A percentile compares a stretch with the other conserved stretches of the same genome.
These are phyloP conservation scores for Darevskia nairensis DNA, from an alignment of 2,797 vertebrate genomes.

Conservation along the genomic window DNA sequence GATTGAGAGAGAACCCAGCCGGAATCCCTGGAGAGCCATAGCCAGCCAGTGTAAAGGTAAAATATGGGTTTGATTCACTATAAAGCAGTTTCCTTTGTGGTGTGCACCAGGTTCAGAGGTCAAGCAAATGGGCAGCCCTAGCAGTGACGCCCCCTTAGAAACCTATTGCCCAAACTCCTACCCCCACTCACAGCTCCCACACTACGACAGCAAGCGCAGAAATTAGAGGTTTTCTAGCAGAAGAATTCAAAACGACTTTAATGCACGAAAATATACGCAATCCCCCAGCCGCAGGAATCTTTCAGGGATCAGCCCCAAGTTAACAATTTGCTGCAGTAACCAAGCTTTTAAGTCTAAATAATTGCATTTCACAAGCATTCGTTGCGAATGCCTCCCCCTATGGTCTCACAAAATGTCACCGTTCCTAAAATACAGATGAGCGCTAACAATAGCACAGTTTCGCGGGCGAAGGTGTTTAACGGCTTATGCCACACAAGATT, in stretches of 20 bases:
- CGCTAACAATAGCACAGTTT: constrained; percentile 21
- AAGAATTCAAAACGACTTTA: background rate
- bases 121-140: background rate
- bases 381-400: background rate
- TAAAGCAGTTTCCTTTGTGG: background rate
- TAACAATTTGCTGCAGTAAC: background rate
- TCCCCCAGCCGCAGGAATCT: background rate
- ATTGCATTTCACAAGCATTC: background rate
- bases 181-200: background rate
- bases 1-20: no score
- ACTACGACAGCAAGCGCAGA: background rate
- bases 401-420: fast-evolving
- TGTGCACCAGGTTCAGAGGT: background rate
- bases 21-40: no score
- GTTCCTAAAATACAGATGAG: background rate
- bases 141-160: background rate
- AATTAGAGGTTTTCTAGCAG: background rate
- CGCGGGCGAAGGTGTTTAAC: constrained; percentile 10
- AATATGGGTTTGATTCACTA: no score
- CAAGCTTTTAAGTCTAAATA: background rate
- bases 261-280: background rate
- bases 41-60: no score
- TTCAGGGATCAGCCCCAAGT: background rate
- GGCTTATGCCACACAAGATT: constrained; percentile 19
- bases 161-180: background rate